Evolutionary conservation across 2,888 invertebrate species (phyloP).

Genomic region (Conops quadrifasciatus): DNA sequence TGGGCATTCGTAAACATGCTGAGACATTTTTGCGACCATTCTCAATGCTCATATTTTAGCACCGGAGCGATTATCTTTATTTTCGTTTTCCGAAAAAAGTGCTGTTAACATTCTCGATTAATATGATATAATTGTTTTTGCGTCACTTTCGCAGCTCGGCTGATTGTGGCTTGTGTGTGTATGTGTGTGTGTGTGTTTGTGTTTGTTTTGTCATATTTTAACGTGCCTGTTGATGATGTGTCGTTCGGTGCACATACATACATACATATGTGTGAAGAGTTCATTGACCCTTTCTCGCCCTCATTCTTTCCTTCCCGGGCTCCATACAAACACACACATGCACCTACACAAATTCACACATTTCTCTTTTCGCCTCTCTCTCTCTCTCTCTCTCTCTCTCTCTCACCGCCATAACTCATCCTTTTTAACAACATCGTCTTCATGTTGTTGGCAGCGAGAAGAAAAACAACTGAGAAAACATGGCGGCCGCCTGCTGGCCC

Average conservation of each 20-base stretch:
- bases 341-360: too few species aligned
- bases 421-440: slow-evolving; percentile 30
- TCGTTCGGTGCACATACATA: too few species aligned
- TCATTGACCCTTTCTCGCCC: slow-evolving; percentile 61
- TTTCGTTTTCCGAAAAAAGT: slow-evolving; percentile 7
- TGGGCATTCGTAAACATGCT: too few species aligned
- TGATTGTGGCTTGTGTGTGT: slow-evolving; percentile 2
- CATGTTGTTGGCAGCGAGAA: slow-evolving; percentile 28
- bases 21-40: neutral
- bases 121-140: neutral
- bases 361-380: neutral
- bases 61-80: neutral
- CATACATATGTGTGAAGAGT: slow-evolving; percentile 54
- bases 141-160: slow-evolving; percentile 6
- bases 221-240: slow-evolving; percentile 28
- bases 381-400: neutral
- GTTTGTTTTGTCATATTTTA: neutral
- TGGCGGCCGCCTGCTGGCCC: neutral
- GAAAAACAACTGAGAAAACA: neutral
- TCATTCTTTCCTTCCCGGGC: slow-evolving; percentile 5
- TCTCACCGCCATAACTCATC: neutral
- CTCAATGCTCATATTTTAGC: neutral
- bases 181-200: too few species aligned
- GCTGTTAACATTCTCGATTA: slow-evolving; percentile 19
- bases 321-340: slow-evolving; percentile 42